Evolutionary conservation across 2,113 vertebrate genomes (phyloP).

Genomic region (Cottus gobio): DNA sequence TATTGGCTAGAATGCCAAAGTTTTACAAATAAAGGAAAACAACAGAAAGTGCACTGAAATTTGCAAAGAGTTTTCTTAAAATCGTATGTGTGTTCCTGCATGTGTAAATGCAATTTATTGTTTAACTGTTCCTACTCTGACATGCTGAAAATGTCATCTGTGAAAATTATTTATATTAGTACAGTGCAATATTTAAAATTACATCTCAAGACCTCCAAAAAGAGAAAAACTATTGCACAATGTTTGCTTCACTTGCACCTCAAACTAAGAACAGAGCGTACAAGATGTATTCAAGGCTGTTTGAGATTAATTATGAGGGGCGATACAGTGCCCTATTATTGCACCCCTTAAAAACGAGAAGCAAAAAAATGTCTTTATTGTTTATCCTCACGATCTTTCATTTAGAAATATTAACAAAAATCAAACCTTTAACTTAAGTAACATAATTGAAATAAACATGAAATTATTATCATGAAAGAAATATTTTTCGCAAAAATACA

Average conservation of each 20-base stretch:
- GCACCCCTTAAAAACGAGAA: too few relatives aligned
- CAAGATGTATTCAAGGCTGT: not conserved
- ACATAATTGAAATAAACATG: too few relatives aligned
- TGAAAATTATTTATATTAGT: not conserved
- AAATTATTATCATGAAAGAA: too few relatives aligned
- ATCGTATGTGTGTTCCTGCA: not conserved
- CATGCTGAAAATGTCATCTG: not conserved
- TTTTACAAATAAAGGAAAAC: constrained; percentile 77
- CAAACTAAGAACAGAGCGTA: not conserved
- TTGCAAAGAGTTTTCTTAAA: not conserved
- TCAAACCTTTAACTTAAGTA: too few relatives aligned
- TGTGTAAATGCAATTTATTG: not conserved
- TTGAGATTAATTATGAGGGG: not conserved
- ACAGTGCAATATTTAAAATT: not conserved
- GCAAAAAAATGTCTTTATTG: too few relatives aligned
- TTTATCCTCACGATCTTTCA: too few relatives aligned
- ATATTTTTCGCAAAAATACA: too few relatives aligned
- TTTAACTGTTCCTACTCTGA: not conserved
- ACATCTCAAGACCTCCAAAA: not conserved
- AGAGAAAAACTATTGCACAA: not conserved
- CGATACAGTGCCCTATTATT: too few relatives aligned
- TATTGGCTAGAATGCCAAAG: constrained; percentile 69
- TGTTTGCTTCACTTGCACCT: not conserved
- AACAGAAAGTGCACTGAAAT: not conserved
- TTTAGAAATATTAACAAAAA: too few relatives aligned